A percentile compares a stretch with the other conserved stretches of the same genome.
These are phyloP conservation scores for Rhea pennata DNA, from an alignment of 2,113 vertebrate genomes.

Conservation along the genomic window DNA sequence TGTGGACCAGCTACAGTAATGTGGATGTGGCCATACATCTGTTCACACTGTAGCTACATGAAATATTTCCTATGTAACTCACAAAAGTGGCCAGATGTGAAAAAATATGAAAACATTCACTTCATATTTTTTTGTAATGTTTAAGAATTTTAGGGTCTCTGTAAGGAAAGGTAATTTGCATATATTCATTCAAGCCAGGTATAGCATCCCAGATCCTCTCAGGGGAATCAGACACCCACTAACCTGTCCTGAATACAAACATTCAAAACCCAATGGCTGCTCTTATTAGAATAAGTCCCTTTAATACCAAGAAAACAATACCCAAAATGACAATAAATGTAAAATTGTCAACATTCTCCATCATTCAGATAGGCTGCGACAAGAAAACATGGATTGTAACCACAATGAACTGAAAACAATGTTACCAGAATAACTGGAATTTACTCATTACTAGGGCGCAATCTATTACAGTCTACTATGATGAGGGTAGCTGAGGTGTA, in stretches of 20 bases:
- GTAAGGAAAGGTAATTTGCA: background rate
- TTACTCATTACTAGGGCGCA: slow-evolving; percentile 4
- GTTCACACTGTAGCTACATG: background rate
- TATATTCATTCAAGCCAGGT: background rate
- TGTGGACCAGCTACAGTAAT: background rate
- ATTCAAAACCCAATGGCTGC: background rate
- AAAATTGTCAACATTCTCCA: background rate
- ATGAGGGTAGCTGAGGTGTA: background rate
- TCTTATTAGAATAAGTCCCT: background rate
- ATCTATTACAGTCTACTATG: background rate
- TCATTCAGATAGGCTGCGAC: background rate
- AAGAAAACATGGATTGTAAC: slow-evolving; percentile 10
- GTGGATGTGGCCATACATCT: background rate
- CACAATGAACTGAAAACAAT: slow-evolving; percentile 32
- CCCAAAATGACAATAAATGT: background rate
- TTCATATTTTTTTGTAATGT: background rate
- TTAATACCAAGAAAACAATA: background rate
- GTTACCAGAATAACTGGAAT: slow-evolving; percentile 50
- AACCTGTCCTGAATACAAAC: background rate
- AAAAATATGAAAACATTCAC: background rate
- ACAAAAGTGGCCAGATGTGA: background rate
- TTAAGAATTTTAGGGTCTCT: background rate
- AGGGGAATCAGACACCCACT: background rate
- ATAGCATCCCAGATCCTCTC: background rate
- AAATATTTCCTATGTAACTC: background rate